Evolutionary conservation across 2,888 invertebrate species (phyloP).

Genomic region (Chalcis sispes): DNA sequence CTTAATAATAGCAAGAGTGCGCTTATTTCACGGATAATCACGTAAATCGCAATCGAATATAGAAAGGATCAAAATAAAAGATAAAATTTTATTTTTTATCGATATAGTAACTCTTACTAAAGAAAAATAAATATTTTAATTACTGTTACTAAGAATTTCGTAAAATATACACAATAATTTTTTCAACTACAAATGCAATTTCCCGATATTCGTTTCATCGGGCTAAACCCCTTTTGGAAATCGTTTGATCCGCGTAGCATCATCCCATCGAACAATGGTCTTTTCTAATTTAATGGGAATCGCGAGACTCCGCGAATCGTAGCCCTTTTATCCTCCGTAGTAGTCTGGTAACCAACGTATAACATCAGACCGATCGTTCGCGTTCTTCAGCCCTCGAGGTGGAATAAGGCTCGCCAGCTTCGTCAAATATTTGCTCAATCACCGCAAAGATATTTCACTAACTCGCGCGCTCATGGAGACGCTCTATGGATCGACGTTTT

Average conservation of each 20-base stretch:
- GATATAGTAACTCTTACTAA: no score
- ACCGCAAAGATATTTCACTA: constrained; percentile 74
- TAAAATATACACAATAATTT: no score
- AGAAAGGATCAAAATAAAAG: no score
- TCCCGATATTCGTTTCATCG: no score
- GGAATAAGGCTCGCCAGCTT: constrained; percentile 65
- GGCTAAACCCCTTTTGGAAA: no score
- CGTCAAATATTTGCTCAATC: constrained; percentile 75
- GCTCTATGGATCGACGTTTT: constrained; percentile 62
- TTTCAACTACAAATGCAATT: background rate
- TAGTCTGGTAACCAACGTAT: no score
- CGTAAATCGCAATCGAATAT: no score
- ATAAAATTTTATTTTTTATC: no score
- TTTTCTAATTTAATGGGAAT: constrained; percentile 36
- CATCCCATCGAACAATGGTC: constrained; percentile 3
- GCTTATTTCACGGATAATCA: no score
- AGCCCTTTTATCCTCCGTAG: background rate
- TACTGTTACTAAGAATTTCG: no score
- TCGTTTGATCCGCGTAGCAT: constrained; percentile 20
- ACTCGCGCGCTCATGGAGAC: constrained; percentile 64
- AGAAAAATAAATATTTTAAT: no score
- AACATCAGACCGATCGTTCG: background rate
- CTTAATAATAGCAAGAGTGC: no score
- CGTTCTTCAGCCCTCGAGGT: constrained; percentile 41
- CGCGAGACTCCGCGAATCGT: constrained; percentile 1